These are phyloP conservation scores for Microctonus aethiopoides DNA, from an alignment of 2,888 invertebrate species.

Conservation along the genomic window DNA sequence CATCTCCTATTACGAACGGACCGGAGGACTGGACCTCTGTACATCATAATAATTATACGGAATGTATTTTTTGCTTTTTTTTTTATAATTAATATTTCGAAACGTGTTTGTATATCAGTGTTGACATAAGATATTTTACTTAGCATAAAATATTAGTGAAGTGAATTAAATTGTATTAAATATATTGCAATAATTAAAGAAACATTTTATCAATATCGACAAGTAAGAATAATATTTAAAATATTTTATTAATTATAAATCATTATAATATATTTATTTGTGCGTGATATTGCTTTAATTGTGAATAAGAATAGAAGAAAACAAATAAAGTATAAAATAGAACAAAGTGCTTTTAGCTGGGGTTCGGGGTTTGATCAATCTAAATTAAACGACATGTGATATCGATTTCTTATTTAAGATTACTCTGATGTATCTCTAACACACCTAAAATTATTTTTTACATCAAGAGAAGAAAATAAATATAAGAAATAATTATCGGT, in stretches of 20 bases:
- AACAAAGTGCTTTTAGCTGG: background rate
- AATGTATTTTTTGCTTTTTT: background rate
- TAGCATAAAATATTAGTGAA: no score
- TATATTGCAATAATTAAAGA: no score
- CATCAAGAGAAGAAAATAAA: background rate
- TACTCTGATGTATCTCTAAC: conserved; percentile 8
- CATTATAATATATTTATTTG: no score
- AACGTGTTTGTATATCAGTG: no score
- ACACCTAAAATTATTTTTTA: conserved; percentile 1
- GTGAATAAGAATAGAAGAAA: background rate
- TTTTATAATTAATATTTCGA: background rate
- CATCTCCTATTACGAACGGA: conserved; percentile 62
- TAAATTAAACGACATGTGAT: conserved; percentile 36
- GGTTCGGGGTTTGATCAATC: conserved; percentile 7
- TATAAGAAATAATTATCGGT: no score
- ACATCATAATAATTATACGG: conserved; percentile 32
- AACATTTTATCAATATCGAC: no score
- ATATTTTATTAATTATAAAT: no score
- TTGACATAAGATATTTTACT: no score
- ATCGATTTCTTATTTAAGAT: conserved; percentile 38
- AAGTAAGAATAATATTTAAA: no score
- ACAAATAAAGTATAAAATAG: background rate
- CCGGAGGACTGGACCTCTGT: conserved; percentile 39
- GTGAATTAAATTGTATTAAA: no score
- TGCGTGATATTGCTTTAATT: no score